A percentile compares a stretch with the other conserved stretches of the same genome.
Conservation (phyloP, 1,140 invertebrate species). For the Drosophila pectinifera region DNA sequence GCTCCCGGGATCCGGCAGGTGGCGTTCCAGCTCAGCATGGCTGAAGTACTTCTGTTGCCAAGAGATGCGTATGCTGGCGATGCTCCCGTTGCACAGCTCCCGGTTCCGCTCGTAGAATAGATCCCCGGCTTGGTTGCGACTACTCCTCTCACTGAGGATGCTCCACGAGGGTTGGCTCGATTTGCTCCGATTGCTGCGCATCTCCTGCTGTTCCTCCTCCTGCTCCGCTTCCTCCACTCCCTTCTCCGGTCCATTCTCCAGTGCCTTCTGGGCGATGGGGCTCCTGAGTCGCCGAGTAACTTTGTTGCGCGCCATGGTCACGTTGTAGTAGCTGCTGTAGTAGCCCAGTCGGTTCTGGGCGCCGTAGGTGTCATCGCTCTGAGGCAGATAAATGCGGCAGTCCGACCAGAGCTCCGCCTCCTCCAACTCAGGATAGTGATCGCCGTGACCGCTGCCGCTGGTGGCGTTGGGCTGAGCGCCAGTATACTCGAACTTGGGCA, state of each 20-base stretch:
- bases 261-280: background rate
- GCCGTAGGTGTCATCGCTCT: slow-evolving; percentile 36
- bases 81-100: slow-evolving; percentile 57
- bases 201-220: background rate
- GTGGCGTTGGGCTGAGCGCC: slow-evolving; percentile 18
- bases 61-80: slow-evolving; percentile 52
- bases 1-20: slow-evolving; percentile 38
- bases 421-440: slow-evolving; percentile 7
- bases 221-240: too few relatives aligned
- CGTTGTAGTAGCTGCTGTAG: slow-evolving; percentile 50
- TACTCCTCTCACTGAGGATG: background rate
- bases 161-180: slow-evolving; percentile 9
- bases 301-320: background rate
- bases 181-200: slow-evolving; percentile 3
- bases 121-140: slow-evolving; percentile 8
- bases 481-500: slow-evolving; percentile 70
- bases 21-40: slow-evolving; percentile 53
- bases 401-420: slow-evolving; percentile 33
- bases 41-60: slow-evolving; percentile 83
- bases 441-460: background rate
- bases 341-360: slow-evolving; percentile 32
- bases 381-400: slow-evolving; percentile 55
- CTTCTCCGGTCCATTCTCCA: background rate
- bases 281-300: slow-evolving; percentile 1
- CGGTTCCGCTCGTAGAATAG: slow-evolving; percentile 42